Evolutionary conservation across 2,888 invertebrate species (phyloP).

Genomic region (Leptinotarsa juncta): DNA sequence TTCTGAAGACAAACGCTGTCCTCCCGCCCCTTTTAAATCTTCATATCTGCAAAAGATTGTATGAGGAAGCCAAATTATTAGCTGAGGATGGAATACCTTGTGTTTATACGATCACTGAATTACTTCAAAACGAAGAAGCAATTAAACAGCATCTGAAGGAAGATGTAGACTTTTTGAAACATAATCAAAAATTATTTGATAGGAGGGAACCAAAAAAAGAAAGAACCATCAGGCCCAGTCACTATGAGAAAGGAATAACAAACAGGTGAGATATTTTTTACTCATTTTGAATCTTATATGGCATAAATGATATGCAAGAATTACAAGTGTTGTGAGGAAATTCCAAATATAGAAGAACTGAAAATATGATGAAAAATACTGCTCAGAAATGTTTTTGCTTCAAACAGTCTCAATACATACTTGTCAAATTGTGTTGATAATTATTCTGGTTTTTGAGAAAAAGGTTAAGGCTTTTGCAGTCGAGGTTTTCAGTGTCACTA

Average conservation of each 20-base stretch:
- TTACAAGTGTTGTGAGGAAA: too few relatives aligned
- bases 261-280: conserved; percentile 58
- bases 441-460: too few relatives aligned
- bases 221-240: conserved; percentile 67
- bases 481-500: too few relatives aligned
- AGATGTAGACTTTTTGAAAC: conserved; percentile 73
- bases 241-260: conserved; percentile 74
- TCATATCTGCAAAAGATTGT: conserved; percentile 74
- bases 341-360: too few relatives aligned
- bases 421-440: too few relatives aligned
- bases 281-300: background rate
- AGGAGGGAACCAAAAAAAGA: conserved; percentile 54
- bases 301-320: too few relatives aligned
- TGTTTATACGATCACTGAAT: conserved; percentile 78
- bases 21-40: conserved; percentile 75
- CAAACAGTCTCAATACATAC: too few relatives aligned
- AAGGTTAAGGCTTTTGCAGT: too few relatives aligned
- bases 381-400: too few relatives aligned
- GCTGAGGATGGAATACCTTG: conserved; percentile 78
- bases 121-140: conserved; percentile 77
- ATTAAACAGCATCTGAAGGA: conserved; percentile 72
- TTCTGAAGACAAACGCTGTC: conserved; percentile 74
- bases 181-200: conserved; percentile 66
- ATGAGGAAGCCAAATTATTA: conserved; percentile 75
- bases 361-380: too few relatives aligned